These are phyloP conservation scores for Leptatherina wallacei DNA, from an alignment of 2,797 vertebrate species.

Conservation along the genomic window DNA sequence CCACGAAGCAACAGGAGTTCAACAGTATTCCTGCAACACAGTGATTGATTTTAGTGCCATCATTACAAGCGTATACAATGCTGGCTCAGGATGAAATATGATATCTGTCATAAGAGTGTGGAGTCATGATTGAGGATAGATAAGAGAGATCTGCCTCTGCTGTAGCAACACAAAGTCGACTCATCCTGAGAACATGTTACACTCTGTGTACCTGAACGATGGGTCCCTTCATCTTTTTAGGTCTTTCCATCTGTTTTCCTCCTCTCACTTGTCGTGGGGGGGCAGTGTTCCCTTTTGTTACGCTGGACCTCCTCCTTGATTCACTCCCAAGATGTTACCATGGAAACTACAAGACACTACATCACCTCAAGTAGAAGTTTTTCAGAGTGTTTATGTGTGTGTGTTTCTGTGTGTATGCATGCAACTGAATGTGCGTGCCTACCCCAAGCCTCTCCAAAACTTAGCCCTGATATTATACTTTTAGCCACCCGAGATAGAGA, in stretches of 20 bases:
- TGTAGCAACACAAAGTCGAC: constrained; percentile 8
- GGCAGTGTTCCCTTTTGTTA: constrained; percentile 82
- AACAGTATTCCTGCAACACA: constrained; percentile 33
- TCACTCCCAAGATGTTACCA: constrained; percentile 81
- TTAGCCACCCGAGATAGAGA: background rate
- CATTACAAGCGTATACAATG: constrained; percentile 14
- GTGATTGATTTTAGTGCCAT: constrained; percentile 42
- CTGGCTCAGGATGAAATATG: constrained; percentile 35
- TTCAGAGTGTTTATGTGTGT: constrained; percentile 42
- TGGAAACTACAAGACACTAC: constrained; percentile 87
- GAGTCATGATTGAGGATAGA: constrained; percentile 37
- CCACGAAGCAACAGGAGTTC: constrained; percentile 55
- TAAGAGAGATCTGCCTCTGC: background rate
- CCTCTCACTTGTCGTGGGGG: constrained; percentile 71
- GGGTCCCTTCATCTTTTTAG: constrained; percentile 21
- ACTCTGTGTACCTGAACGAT: constrained; percentile 10
- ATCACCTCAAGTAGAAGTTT: constrained; percentile 83
- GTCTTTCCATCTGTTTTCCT: constrained; percentile 36
- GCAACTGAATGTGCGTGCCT: constrained; percentile 33
- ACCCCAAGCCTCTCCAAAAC: constrained; percentile 6
- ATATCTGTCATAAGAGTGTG: constrained; percentile 15
- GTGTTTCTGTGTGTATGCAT: constrained; percentile 23
- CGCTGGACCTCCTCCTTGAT: constrained; percentile 76
- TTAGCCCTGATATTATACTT: too few relatives aligned
- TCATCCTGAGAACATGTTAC: constrained; percentile 15